phyloP scores from a whole-genome alignment of 2,113 vertebrate genomes.

The Otus sunia region DNA sequence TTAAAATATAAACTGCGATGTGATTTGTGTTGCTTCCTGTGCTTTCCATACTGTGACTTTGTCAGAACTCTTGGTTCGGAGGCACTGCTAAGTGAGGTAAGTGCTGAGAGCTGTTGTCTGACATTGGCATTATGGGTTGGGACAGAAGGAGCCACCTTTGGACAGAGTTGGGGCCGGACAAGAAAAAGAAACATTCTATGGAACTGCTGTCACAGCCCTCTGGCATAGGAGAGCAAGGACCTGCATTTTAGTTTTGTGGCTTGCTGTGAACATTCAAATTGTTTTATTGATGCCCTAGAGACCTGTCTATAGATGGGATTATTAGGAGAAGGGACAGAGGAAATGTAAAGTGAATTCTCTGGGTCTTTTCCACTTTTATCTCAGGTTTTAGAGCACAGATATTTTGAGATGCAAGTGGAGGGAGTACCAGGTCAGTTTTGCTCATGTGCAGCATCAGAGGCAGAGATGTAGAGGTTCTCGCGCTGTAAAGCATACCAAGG shows the following conservation, averaged over 20 bases:
- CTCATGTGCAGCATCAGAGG: background rate
- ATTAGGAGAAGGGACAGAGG: background rate
- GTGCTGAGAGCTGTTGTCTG: background rate
- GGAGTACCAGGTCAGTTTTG: background rate
- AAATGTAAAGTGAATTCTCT: background rate
- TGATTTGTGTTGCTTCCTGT: background rate
- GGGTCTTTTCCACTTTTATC: background rate
- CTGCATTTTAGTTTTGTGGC: background rate
- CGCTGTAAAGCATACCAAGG: background rate
- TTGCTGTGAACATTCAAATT: background rate
- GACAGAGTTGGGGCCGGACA: background rate
- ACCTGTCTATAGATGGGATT: background rate
- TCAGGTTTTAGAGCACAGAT: background rate
- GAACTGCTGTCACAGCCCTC: background rate
- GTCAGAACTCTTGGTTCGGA: background rate
- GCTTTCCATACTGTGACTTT: background rate
- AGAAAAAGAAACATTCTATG: background rate
- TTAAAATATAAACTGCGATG: background rate
- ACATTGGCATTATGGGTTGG: background rate
- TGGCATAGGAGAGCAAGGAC: accelerated
- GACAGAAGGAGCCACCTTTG: background rate
- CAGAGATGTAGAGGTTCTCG: background rate
- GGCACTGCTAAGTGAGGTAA: constrained; percentile 29
- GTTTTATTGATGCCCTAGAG: background rate
- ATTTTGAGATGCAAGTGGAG: background rate